phyloP scores from a whole-genome alignment of 2,113 vertebrate genomes.

The Phalacrocorax pelagicus region DNA sequence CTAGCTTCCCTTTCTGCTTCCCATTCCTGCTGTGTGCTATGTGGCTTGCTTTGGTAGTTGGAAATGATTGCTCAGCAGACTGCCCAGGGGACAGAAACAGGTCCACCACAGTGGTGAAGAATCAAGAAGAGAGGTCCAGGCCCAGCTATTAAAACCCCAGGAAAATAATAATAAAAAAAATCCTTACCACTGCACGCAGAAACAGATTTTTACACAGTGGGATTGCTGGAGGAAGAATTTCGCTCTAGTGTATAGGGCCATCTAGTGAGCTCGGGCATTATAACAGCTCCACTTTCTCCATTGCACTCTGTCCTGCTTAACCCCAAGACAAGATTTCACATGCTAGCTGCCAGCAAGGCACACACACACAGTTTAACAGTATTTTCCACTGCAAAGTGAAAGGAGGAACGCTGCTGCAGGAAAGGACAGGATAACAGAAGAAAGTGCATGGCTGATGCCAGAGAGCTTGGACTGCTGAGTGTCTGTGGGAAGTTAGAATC shows the following conservation, averaged over 20 bases:
- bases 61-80: not conserved
- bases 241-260: slow-evolving; percentile 25
- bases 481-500: not conserved
- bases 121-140: not conserved
- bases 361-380: not conserved
- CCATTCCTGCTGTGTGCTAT: not conserved
- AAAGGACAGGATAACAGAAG: not conserved
- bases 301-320: too few species aligned
- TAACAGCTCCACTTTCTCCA: not conserved
- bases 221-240: not conserved
- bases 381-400: not conserved
- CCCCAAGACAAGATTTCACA: too few species aligned
- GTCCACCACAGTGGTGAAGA: not conserved
- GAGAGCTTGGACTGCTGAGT: not conserved
- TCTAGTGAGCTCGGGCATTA: slow-evolving; percentile 46
- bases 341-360: not conserved
- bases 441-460: not conserved
- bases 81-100: not conserved
- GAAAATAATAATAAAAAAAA: not conserved
- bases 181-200: not conserved
- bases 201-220: not conserved
- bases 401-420: not conserved
- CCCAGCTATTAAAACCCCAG: not conserved
- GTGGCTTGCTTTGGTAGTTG: not conserved
- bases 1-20: not conserved